A percentile compares a stretch with the other conserved stretches of the same genome.
These are phyloP conservation scores for Caenorhabditis parvicauda DNA, from an alignment of 2,888 invertebrate species.

Conservation along the genomic window DNA sequence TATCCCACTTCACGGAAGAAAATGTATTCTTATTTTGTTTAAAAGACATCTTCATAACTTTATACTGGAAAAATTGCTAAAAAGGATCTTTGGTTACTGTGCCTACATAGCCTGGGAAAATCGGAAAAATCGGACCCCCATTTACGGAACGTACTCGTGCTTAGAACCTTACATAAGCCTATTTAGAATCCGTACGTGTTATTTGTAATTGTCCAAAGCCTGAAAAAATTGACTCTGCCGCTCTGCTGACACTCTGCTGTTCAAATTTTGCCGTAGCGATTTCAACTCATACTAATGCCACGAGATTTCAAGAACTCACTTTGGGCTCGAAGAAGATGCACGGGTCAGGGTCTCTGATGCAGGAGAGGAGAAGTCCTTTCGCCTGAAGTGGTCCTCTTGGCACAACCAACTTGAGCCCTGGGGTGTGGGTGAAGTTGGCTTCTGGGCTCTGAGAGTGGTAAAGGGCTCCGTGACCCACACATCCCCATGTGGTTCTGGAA, in stretches of 20 bases:
- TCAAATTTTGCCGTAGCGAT: no score
- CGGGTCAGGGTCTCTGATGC: conserved; percentile 80
- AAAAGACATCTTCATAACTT: no score
- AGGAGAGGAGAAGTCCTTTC: conserved; percentile 86
- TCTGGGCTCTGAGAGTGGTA: conserved; percentile 99
- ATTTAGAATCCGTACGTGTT: not conserved
- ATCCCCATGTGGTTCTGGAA: conserved; percentile 86
- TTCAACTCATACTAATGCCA: not conserved
- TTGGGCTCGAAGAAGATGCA: conserved; percentile 96
- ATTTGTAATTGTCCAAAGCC: not conserved
- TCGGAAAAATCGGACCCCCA: no score
- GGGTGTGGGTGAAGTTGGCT: conserved; percentile 91
- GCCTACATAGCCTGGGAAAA: not conserved
- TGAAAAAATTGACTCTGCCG: no score
- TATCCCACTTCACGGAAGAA: no score
- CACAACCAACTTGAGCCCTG: conserved; percentile 87
- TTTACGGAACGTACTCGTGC: no score
- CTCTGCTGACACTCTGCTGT: no score
- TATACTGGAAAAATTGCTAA: no score
- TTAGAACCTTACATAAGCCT: no score
- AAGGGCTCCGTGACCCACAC: conserved; percentile 93
- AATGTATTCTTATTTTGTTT: no score
- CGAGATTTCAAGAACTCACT: conserved; percentile 35
- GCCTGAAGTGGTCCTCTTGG: conserved; percentile 91
- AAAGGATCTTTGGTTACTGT: no score